A percentile compares a stretch with the other conserved stretches of the same genome.
These are phyloP conservation scores for Nibea coibor DNA, from an alignment of 2,113 vertebrate species.

Conservation along the genomic window DNA sequence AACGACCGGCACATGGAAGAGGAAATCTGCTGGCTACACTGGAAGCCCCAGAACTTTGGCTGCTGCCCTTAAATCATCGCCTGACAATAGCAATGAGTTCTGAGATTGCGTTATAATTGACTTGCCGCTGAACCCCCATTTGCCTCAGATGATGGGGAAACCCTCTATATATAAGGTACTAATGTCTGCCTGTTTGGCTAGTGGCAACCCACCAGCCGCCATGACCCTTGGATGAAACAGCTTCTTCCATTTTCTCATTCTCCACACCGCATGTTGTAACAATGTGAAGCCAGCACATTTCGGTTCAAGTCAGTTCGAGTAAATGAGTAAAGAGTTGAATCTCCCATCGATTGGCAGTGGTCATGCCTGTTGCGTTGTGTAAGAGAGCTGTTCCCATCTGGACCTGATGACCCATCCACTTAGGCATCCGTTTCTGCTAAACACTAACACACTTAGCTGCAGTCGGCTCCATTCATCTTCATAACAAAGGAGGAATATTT, in stretches of 20 bases:
- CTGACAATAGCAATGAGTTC: neutral
- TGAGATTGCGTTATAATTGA: neutral
- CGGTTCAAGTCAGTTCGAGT: conserved; percentile 26
- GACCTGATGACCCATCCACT: conserved; percentile 65
- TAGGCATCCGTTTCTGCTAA: conserved; percentile 59
- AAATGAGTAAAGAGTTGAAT: conserved; percentile 19
- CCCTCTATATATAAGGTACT: neutral
- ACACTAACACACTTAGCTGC: conserved; percentile 53
- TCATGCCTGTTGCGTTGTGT: conserved; percentile 54
- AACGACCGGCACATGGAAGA: too few relatives aligned
- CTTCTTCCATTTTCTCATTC: conserved; percentile 30
- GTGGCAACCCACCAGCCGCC: neutral
- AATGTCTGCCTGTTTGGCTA: neutral
- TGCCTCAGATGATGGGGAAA: neutral
- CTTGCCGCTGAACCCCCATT: neutral
- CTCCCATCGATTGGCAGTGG: conserved; percentile 26
- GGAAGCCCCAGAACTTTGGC: too few relatives aligned
- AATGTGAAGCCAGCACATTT: conserved; percentile 11
- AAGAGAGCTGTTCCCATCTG: conserved; percentile 64
- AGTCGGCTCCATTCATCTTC: conserved; percentile 32
- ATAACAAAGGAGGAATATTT: conserved; percentile 51
- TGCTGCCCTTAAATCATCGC: too few relatives aligned
- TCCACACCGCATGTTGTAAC: conserved; percentile 12
- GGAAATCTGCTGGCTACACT: too few relatives aligned
- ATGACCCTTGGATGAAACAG: conserved; percentile 13